Evolutionary conservation across 2,888 invertebrate genomes (phyloP).

Genomic region (Bibio marci): DNA sequence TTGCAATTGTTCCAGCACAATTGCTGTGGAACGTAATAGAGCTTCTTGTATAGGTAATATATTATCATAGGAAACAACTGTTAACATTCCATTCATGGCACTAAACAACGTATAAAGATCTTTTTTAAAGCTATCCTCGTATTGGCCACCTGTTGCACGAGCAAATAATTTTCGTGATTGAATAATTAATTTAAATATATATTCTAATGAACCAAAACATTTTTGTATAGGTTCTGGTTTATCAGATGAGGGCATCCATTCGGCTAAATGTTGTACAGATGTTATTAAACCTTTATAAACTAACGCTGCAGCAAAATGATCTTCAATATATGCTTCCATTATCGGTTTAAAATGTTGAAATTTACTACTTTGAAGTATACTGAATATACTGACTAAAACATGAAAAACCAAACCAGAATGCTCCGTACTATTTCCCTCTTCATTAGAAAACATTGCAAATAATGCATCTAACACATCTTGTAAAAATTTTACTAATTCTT

Average conservation of each 20-base stretch:
- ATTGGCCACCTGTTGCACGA: slow-evolving; percentile 72
- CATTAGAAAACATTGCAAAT: slow-evolving; percentile 84
- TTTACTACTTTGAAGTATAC: slow-evolving; percentile 71
- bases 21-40: slow-evolving; percentile 62
- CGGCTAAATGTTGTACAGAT: slow-evolving; percentile 80
- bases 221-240: slow-evolving; percentile 81
- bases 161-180: slow-evolving; percentile 73
- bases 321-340: slow-evolving; percentile 83
- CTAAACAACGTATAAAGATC: slow-evolving; percentile 68
- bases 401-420: slow-evolving; percentile 85
- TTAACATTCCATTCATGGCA: slow-evolving; percentile 60
- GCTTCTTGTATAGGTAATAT: slow-evolving; percentile 68
- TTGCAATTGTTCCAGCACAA: slow-evolving; percentile 66
- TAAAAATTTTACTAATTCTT: slow-evolving; percentile 86
- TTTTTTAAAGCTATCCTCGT: slow-evolving; percentile 69
- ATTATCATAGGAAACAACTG: slow-evolving; percentile 50
- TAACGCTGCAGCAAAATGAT: slow-evolving; percentile 86
- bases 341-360: slow-evolving; percentile 92
- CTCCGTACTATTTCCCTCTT: slow-evolving; percentile 76
- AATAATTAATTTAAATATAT: slow-evolving; percentile 83
- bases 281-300: slow-evolving; percentile 83
- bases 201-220: slow-evolving; percentile 78
- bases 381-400: slow-evolving; percentile 82
- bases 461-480: slow-evolving; percentile 87
- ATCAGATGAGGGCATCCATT: slow-evolving; percentile 69